phyloP scores from a whole-genome alignment of 2,888 invertebrate species.

The Heterodera filipjevi region DNA sequence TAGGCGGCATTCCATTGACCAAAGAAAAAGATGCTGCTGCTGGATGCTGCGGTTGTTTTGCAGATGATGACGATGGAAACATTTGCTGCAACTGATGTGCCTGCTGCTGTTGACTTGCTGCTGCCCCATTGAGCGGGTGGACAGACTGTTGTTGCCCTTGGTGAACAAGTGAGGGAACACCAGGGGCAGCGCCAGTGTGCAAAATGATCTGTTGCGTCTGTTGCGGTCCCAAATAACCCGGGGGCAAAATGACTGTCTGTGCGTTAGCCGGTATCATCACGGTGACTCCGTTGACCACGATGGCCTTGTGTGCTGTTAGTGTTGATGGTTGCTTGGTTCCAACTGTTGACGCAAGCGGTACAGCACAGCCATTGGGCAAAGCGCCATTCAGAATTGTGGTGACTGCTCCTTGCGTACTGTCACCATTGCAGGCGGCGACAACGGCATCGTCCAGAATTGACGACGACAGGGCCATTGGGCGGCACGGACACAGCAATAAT shows the following conservation, averaged over 20 bases:
- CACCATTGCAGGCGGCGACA: no score
- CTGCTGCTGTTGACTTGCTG: background rate
- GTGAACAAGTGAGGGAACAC: background rate
- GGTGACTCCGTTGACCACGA: slow-evolving; percentile 33
- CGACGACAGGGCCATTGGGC: no score
- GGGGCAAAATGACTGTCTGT: slow-evolving; percentile 28
- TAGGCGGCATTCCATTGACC: background rate
- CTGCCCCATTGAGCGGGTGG: no score
- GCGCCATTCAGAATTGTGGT: no score
- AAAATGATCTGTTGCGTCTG: slow-evolving; percentile 25
- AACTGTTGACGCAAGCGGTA: background rate
- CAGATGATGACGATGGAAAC: background rate
- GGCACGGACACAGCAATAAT: no score
- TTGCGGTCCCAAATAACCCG: slow-evolving; percentile 25
- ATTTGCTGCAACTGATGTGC: no score
- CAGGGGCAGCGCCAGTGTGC: background rate
- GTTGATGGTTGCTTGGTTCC: background rate
- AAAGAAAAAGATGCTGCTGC: background rate
- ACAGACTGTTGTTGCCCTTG: background rate
- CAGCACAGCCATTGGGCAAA: no score
- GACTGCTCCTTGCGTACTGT: no score
- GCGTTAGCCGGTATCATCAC: slow-evolving; percentile 32
- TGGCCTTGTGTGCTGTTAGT: slow-evolving; percentile 18
- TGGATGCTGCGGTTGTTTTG: background rate
- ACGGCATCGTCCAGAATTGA: no score